Evolutionary conservation across 2,888 invertebrate genomes (phyloP), one percentile per base, ranked within the genome.

Genomic region (Fissipunctia ypsillon): DNA sequence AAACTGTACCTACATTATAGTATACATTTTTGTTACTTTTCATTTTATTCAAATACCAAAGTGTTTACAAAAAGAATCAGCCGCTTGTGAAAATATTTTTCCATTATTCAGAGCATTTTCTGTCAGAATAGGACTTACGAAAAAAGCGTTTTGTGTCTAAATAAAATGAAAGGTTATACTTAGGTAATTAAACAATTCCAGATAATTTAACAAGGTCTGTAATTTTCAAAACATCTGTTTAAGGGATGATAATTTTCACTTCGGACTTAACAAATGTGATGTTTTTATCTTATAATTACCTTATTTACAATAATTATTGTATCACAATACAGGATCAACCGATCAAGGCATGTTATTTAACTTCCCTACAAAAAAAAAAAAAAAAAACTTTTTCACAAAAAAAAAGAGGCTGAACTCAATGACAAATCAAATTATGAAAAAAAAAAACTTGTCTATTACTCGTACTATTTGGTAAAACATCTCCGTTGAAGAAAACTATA

Each of bases 321-420:
- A 94, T 94, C 94, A 94, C 94, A 94, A 91, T 91, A 88, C 88
- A 88, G 89, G 84, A 89, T 89, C 72, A 50, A 73, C 31, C 25
- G 22, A 60, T 41, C 90, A 93, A 94, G 94, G 94, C 94, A 92
- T 91, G 88, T 84, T 82, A 86, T 88, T 83, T 82, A 87, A 61
- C 43, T 56, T 31, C 28, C n/a, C 28, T 38, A 66, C 45, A 52
- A 41, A 59, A 43, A 64, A 12, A 52, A 41, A 59, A 43, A 64
- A 12, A 64, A 22, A 0, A 56, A 14, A 25, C 16, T 45, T 28
- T 69, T 69, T 45, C 31, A 50, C n/a, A 35, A 25, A 52, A 41
- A 41, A 38, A 43, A 61, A 31, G n/a, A 28, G 59, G 19, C 0
- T 45, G 48, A 45, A 56, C 16, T 59, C 6, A 3, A 59, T 31